Base-by-base conservation (phyloP, 2,888 invertebrate genomes). In the Tachystola acroxantha region DNA sequence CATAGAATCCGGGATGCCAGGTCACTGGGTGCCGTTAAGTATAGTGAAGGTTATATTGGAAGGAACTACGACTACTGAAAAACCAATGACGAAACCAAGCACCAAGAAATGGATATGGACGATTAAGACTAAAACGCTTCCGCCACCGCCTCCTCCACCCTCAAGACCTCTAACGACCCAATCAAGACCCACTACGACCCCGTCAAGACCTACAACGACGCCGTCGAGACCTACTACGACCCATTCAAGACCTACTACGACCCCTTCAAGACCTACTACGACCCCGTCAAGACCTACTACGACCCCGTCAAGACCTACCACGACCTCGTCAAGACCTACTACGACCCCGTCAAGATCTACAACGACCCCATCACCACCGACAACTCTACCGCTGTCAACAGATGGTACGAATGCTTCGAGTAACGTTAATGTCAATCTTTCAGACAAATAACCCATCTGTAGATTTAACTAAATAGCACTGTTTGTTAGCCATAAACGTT, bases 21-120 rank as follows among this genome's bases (percentile, higher is more conserved):
- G 74, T 2, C 74, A 74, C 39, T 75, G 74, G 74, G 39, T 75
- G 1, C 74, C 74, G 1, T 26, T 51, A 1, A 72, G 69, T 32
- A 46, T 75, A 2, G 40, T 72, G 0, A 72, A 68, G 52, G 36
- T 37, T 1, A 55, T 61, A 1, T 22, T 64, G 3, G 42, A 42
- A 32, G 43, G 48, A 36, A 34, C 46, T 14, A 45, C 10, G n/a
- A 2, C 26, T 41, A 10, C 13, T 27, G 2, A 9, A 14, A 29
- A 7, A 32, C 29, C 30, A 3, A 13, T n/a, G n/a, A n/a, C n/a
- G n/a, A n/a, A n/a, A n/a, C n/a, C n/a, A n/a, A n/a, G n/a, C 38
- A 9, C 20, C 14, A 13, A 12, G 19, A 14, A 30, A 5, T 19
- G 5, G 10, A 4, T 2, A 16, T 30, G 13, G 11, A n/a, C n/a